phyloP scores from a whole-genome alignment of 2,888 invertebrate genomes.

The Aplocera efformata region DNA sequence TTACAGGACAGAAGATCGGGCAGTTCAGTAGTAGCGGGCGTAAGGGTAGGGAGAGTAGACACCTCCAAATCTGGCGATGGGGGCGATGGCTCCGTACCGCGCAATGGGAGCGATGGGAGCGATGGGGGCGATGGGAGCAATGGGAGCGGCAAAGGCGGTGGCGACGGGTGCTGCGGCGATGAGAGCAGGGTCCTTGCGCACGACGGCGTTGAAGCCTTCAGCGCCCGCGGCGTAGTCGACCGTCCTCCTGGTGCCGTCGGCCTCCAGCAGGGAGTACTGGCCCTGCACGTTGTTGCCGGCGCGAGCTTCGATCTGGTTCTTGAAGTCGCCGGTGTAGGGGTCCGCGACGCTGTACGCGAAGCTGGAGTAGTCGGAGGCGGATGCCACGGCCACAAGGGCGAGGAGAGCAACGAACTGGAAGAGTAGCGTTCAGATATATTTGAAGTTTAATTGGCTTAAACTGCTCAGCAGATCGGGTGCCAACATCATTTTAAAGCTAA shows the following conservation, averaged over 20 bases:
- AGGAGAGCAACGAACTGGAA: constrained; percentile 55
- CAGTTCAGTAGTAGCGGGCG: constrained; percentile 31
- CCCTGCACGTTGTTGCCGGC: constrained; percentile 40
- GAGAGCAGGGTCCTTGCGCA: constrained; percentile 64
- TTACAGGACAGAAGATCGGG: constrained; percentile 16
- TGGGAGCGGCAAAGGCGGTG: constrained; percentile 19
- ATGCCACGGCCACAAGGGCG: constrained; percentile 45
- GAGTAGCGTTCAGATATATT: not conserved
- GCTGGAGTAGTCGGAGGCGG: constrained; percentile 51
- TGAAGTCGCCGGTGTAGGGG: constrained; percentile 72
- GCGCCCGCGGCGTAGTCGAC: constrained; percentile 78
- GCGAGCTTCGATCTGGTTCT: constrained; percentile 62
- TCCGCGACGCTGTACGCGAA: constrained; percentile 77
- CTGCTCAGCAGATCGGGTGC: no score
- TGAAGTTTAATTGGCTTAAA: no score
- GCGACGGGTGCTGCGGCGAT: constrained; percentile 38
- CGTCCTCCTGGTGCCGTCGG: constrained; percentile 74
- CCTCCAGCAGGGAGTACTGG: constrained; percentile 61
- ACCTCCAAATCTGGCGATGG: constrained; percentile 15
- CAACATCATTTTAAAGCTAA: no score
- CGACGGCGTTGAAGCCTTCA: constrained; percentile 77
- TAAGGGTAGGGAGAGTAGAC: constrained; percentile 28
- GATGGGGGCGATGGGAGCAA: constrained; percentile 18
- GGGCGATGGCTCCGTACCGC: constrained; percentile 27
- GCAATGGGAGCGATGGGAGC: constrained; percentile 29